Percentiles rank a stretch among this genome's conserved stretches.
phyloP scores from a whole-genome alignment of 2,113 vertebrate genomes.

The Phoxinus phoxinus region DNA sequence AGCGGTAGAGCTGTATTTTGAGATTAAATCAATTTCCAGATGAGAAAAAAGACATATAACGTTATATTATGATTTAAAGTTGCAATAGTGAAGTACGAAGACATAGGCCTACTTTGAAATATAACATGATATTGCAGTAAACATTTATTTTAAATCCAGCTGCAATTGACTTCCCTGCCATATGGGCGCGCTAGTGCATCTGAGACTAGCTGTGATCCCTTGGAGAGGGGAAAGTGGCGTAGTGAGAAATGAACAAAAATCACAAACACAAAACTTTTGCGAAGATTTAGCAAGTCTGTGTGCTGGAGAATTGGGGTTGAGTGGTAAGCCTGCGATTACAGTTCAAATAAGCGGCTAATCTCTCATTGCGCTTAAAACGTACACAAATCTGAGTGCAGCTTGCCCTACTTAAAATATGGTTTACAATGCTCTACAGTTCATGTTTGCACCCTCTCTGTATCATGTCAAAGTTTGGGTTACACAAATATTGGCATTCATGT shows the following conservation, averaged over 20 bases:
- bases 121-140: too few relatives aligned
- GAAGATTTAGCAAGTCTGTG: neutral
- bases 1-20: neutral
- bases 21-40: neutral
- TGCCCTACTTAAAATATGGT: conserved; percentile 30
- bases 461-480: conserved; percentile 23
- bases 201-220: neutral
- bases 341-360: conserved; percentile 41
- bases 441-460: conserved; percentile 10
- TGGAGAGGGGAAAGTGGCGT: neutral
- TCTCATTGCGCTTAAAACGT: conserved; percentile 11
- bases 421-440: neutral
- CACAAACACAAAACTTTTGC: neutral
- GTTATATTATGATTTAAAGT: too few relatives aligned
- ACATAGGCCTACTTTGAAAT: too few relatives aligned
- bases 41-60: too few relatives aligned
- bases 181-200: neutral
- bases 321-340: conserved; percentile 28
- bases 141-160: too few relatives aligned
- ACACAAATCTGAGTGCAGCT: conserved; percentile 22
- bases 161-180: neutral
- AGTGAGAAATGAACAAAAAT: neutral
- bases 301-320: neutral
- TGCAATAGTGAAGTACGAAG: too few relatives aligned
- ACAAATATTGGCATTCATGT: conserved; percentile 42